A percentile compares a stretch with the other conserved stretches of the same genome.
These are phyloP conservation scores for Craterocephalus amniculus DNA, from an alignment of 2,797 vertebrate genomes.

Conservation along the genomic window DNA sequence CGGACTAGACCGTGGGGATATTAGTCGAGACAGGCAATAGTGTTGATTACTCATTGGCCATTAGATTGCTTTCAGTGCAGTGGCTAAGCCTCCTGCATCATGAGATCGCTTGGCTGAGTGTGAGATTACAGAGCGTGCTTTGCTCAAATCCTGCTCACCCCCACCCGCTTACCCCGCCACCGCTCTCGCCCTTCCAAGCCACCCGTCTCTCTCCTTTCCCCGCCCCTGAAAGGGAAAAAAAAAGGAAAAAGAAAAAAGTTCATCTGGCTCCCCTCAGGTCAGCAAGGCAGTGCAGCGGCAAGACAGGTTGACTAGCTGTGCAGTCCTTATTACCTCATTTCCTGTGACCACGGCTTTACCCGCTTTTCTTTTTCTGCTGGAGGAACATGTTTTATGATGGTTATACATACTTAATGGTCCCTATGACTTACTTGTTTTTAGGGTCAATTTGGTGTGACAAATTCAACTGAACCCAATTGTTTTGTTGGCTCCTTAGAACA, in stretches of 20 bases:
- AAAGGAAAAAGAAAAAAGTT: constrained; percentile 59
- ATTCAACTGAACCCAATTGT: constrained; percentile 80
- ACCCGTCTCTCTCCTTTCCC: constrained; percentile 59
- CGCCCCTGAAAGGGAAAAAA: constrained; percentile 36
- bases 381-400: constrained; percentile 82
- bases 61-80: constrained; percentile 88
- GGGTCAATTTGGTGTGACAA: constrained; percentile 85
- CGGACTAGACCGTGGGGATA: constrained; percentile 72
- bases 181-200: constrained; percentile 53
- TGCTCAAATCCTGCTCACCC: constrained; percentile 74
- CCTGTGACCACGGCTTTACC: constrained; percentile 83
- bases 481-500: constrained; percentile 71
- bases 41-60: constrained; percentile 89
- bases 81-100: constrained; percentile 85
- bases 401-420: constrained; percentile 82
- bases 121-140: constrained; percentile 85
- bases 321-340: constrained; percentile 86
- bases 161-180: constrained; percentile 50
- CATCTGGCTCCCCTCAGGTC: constrained; percentile 79
- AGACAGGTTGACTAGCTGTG: constrained; percentile 82
- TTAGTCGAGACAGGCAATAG: constrained; percentile 86
- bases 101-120: constrained; percentile 85
- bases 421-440: constrained; percentile 85
- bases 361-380: constrained; percentile 67
- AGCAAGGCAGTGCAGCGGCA: constrained; percentile 64